These are phyloP conservation scores for Hyles vespertilio DNA, from an alignment of 1,140 invertebrate genomes.

Conservation along the genomic window DNA sequence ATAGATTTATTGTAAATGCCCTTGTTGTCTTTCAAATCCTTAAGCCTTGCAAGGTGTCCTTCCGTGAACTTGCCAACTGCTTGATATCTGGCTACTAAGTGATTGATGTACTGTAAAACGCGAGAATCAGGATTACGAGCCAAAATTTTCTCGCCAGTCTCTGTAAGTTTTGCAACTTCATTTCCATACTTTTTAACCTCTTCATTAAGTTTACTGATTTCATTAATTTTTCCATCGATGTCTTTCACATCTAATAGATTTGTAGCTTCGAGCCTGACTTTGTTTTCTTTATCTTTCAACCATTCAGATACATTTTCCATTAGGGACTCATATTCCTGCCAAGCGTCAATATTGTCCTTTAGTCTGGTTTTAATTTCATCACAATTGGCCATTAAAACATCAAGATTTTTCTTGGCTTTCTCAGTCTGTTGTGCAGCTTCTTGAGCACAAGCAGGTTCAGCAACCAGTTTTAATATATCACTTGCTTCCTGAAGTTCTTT, in stretches of 20 bases:
- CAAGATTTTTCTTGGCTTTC: slow-evolving; percentile 81
- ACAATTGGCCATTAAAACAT: slow-evolving; percentile 81
- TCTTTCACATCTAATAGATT: slow-evolving; percentile 82
- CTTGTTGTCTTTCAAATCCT: slow-evolving; percentile 81
- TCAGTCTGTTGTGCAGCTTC: slow-evolving; percentile 80
- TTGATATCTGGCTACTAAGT: slow-evolving; percentile 86
- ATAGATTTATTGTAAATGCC: slow-evolving; percentile 81
- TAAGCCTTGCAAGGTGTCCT: slow-evolving; percentile 81
- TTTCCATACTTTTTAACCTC: slow-evolving; percentile 79
- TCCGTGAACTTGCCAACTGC: slow-evolving; percentile 83
- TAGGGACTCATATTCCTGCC: slow-evolving; percentile 87
- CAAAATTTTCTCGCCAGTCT: slow-evolving; percentile 83
- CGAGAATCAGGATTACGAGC: slow-evolving; percentile 88
- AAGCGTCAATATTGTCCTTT: slow-evolving; percentile 84
- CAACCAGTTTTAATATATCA: slow-evolving; percentile 80
- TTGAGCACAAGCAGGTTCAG: slow-evolving; percentile 80
- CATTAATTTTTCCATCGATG: slow-evolving; percentile 84
- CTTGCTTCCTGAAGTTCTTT: slow-evolving; percentile 82
- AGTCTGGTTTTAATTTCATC: slow-evolving; percentile 82
- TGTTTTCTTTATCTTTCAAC: slow-evolving; percentile 92
- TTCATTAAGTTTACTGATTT: slow-evolving; percentile 79
- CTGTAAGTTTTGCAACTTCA: slow-evolving; percentile 81
- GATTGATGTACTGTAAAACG: slow-evolving; percentile 86
- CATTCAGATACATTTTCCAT: slow-evolving; percentile 87
- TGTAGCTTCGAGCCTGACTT: slow-evolving; percentile 84